These are phyloP conservation scores for Gobio occitaniae DNA, from an alignment of 2,797 vertebrate species.

Conservation along the genomic window DNA sequence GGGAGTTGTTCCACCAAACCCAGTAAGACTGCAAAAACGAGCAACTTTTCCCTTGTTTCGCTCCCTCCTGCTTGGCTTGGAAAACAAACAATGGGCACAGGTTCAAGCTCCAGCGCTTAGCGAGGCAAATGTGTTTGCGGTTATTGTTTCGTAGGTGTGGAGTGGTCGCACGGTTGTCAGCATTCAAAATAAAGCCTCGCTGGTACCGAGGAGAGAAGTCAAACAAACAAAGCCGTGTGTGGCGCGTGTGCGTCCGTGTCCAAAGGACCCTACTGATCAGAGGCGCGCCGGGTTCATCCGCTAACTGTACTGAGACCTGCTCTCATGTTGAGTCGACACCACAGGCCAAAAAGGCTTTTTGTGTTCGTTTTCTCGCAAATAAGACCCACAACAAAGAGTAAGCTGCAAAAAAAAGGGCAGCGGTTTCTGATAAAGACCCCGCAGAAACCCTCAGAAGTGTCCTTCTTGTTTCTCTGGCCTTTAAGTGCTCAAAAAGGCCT, in stretches of 20 bases:
- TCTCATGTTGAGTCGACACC: slow-evolving; percentile 53
- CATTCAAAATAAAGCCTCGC: slow-evolving; percentile 42
- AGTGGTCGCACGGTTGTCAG: slow-evolving; percentile 27
- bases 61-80: slow-evolving; percentile 39
- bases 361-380: slow-evolving; percentile 42
- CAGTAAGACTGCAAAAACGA: slow-evolving; percentile 43
- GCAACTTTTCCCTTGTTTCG: slow-evolving; percentile 44
- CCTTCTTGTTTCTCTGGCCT: slow-evolving; percentile 22
- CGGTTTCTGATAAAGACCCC: slow-evolving; percentile 39
- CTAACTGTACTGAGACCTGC: slow-evolving; percentile 43
- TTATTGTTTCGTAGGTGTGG: slow-evolving; percentile 53
- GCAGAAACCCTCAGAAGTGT: slow-evolving; percentile 36
- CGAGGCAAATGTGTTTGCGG: slow-evolving; percentile 42
- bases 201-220: slow-evolving; percentile 31
- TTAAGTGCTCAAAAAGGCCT: slow-evolving; percentile 41
- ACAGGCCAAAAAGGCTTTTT: slow-evolving; percentile 54
- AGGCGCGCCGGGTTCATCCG: slow-evolving; percentile 30
- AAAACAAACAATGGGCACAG: slow-evolving; percentile 52
- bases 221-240: slow-evolving; percentile 42
- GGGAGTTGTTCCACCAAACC: slow-evolving; percentile 45
- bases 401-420: slow-evolving; percentile 22
- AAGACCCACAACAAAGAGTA: slow-evolving; percentile 45
- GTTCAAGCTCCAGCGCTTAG: slow-evolving; percentile 37
- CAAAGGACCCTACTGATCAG: slow-evolving; percentile 52
- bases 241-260: slow-evolving; percentile 18